A percentile compares a stretch with the other conserved stretches of the same genome.
phyloP scores from a whole-genome alignment of 2,888 invertebrate genomes.

The Drosophila anomalipes region DNA sequence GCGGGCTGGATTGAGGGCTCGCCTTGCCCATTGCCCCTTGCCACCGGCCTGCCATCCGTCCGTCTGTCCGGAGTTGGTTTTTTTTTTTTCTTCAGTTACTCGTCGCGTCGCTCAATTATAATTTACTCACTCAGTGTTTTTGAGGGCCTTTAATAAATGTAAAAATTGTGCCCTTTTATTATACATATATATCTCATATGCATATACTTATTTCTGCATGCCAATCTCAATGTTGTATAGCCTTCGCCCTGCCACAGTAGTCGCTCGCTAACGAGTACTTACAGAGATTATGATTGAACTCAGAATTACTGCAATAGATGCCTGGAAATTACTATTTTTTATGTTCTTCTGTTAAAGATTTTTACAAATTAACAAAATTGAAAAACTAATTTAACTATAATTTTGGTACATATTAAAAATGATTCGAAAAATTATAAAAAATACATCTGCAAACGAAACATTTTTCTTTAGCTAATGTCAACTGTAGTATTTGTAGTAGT shows the following conservation, averaged over 20 bases:
- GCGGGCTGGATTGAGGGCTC: constrained; percentile 63
- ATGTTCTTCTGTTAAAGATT: neutral
- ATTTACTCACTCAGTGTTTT: constrained; percentile 55
- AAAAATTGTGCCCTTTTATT: constrained; percentile 43
- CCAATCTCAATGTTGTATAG: constrained; percentile 50
- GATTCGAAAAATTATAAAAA: neutral
- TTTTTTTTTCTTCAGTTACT: constrained; percentile 39
- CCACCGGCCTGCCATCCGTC: neutral
- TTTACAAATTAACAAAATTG: neutral
- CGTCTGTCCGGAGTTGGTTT: constrained; percentile 10
- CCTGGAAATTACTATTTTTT: neutral
- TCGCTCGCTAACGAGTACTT: neutral
- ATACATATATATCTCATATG: constrained; percentile 4
- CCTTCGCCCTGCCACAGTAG: constrained; percentile 2
- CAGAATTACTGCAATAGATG: neutral
- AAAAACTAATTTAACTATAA: neutral
- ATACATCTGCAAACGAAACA: neutral
- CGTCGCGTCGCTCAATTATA: constrained; percentile 57
- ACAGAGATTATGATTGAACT: neutral
- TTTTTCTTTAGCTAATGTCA: neutral
- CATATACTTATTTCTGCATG: constrained; percentile 35
- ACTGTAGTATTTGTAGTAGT: neutral
- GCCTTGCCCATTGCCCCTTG: neutral
- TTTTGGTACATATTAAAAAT: neutral
- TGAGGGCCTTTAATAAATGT: constrained; percentile 73